Evolutionary conservation across 2,888 invertebrate species (phyloP).

Genomic region (Erebia ligea): DNA sequence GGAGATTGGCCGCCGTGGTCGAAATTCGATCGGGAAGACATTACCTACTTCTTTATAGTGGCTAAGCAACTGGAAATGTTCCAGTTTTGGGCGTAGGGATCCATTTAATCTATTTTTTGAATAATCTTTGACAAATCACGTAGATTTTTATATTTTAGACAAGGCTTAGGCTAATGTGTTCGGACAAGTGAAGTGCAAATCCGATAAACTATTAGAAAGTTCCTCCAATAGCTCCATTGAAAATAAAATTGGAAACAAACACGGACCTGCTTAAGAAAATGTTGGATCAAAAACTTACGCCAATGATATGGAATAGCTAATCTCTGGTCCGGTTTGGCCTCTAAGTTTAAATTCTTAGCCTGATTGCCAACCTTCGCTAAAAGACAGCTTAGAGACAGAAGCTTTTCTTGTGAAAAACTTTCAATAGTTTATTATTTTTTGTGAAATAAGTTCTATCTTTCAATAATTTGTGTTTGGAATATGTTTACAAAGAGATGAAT

Average conservation of each 20-base stretch:
- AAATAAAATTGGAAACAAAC: not conserved
- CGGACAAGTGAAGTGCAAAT: not conserved
- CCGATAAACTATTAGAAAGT: not conserved
- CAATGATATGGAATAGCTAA: too few relatives aligned
- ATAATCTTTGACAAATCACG: not conserved
- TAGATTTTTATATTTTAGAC: not conserved
- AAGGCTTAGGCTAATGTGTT: not conserved
- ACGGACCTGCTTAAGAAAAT: not conserved
- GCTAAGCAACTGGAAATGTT: conserved; percentile 5
- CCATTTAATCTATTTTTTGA: not conserved
- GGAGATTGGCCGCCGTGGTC: too few relatives aligned
- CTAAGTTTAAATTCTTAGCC: too few relatives aligned
- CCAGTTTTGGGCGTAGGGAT: not conserved
- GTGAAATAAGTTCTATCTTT: not conserved
- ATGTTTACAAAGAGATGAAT: not conserved
- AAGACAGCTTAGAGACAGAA: too few relatives aligned
- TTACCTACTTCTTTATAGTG: not conserved
- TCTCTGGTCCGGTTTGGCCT: too few relatives aligned
- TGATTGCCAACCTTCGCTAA: too few relatives aligned
- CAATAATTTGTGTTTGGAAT: not conserved
- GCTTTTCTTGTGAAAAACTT: not conserved
- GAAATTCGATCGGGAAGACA: too few relatives aligned
- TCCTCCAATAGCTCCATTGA: not conserved
- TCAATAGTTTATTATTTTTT: not conserved
- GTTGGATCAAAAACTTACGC: too few relatives aligned